A percentile compares a stretch with the other conserved stretches of the same genome.
Evolutionary conservation across 2,113 vertebrate genomes (phyloP).

Genomic region (Grammomys dolichurus): DNA sequence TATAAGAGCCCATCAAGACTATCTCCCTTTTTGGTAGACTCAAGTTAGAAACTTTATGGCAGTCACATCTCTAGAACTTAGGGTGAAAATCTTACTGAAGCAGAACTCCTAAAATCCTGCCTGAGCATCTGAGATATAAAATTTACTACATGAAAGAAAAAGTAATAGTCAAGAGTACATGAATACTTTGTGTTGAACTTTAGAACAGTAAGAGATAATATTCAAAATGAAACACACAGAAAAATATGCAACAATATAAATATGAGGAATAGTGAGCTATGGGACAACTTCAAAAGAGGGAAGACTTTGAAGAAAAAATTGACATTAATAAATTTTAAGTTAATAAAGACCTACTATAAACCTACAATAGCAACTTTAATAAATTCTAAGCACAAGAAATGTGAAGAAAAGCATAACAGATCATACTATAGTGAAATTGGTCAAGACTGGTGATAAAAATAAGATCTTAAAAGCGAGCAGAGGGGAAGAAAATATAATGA

Average conservation of each 20-base stretch:
- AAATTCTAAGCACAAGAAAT: neutral
- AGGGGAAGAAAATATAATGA: neutral
- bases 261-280: neutral
- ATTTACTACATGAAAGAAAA: neutral
- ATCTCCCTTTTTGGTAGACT: neutral
- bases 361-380: slow-evolving; percentile 8
- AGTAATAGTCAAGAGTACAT: neutral
- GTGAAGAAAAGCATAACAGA: neutral
- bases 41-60: neutral
- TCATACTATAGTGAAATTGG: neutral
- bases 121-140: neutral
- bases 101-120: neutral
- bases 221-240: neutral
- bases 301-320: neutral
- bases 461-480: slow-evolving; percentile 13
- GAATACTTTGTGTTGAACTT: neutral
- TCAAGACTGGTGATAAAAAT: neutral
- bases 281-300: neutral
- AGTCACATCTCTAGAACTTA: neutral
- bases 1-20: neutral
- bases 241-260: neutral
- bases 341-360: neutral
- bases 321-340: neutral
- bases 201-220: neutral
- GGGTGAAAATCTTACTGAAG: neutral